Evolutionary conservation across 2,888 invertebrate species (phyloP).

Genomic region (Lymantria monacha): DNA sequence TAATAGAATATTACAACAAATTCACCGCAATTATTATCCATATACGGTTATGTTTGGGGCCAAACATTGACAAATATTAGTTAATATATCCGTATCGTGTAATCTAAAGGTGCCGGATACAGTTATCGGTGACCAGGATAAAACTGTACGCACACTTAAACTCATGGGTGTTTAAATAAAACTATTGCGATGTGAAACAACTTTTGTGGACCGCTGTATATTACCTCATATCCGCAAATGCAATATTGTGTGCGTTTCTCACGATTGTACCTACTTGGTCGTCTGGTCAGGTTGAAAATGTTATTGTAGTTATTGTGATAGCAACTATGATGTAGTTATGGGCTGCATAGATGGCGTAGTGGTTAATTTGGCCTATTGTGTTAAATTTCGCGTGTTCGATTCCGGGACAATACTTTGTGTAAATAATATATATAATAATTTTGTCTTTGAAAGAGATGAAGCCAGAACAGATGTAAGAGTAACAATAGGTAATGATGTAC

Average conservation of each 20-base stretch:
- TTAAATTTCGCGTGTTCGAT: too few relatives aligned
- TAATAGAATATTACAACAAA: neutral
- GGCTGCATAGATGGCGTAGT: neutral
- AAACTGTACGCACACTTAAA: conserved; percentile 18
- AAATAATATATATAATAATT: too few relatives aligned
- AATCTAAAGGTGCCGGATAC: conserved; percentile 68
- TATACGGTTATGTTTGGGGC: conserved; percentile 15
- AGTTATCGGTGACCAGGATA: conserved; percentile 36
- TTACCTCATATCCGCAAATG: conserved; percentile 70
- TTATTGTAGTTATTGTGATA: neutral
- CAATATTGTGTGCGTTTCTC: conserved; percentile 68
- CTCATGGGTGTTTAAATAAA: conserved; percentile 9
- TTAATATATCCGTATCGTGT: conserved; percentile 57
- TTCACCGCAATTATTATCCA: conserved; percentile 4
- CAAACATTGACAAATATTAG: conserved; percentile 38
- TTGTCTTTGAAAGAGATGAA: too few relatives aligned
- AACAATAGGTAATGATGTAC: too few relatives aligned
- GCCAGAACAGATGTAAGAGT: too few relatives aligned
- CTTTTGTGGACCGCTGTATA: conserved; percentile 20
- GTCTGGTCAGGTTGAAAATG: conserved; percentile 26
- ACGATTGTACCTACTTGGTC: conserved; percentile 50
- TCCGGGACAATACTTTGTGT: too few relatives aligned
- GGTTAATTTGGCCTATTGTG: too few relatives aligned
- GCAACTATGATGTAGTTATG: neutral
- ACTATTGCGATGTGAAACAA: conserved; percentile 17